Base-by-base conservation (phyloP, 2,113 vertebrate genomes). In the Heterotilapia buettikoferi region DNA sequence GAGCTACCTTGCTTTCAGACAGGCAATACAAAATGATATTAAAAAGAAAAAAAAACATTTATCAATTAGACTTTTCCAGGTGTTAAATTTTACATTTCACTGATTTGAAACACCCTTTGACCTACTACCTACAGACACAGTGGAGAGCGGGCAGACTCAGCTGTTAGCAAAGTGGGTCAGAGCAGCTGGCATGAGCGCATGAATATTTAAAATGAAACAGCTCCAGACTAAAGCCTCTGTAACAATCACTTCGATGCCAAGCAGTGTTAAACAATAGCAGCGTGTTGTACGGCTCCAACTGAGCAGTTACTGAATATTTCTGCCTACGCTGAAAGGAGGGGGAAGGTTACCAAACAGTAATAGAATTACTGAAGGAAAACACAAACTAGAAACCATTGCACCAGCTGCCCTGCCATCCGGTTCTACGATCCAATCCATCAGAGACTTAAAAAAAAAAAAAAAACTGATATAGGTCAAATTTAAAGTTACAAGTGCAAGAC, bases 131-230 rank as follows among this genome's bases (percentile, higher is more conserved):
- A 26, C 53, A 26, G 83, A 80, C 91, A 86, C 57, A 50, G 40
- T 59, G 47, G 81, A 40, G 83, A 86, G 89, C 18, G 3, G 91
- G 68, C 84, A 76, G 89, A 87, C 85, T 92, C 93, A 94, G 93
- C 92, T 96, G 91, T 94, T 92, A 84, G 87, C 78, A 93, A 95
- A 95, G 88, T 94, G 94, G 94, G 93, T 94, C 95, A 94, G 91
- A 93, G 92, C 87, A 94, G 93, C 88, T 88, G 93, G 86, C 91
- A 80, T 78, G 88, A 93, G 89, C 6, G 10, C 81, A 93, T 94
- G 90, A 94, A 94, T 94, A 94, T 96, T 95, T 95, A 57, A 95
- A 92, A 84, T 68, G 80, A 90, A 93, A 87, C 82, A 13, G 90
- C 89, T 92, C 86, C 86, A 57, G 88, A 90, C 83, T 52, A 66